phyloP scores from a whole-genome alignment of 2,797 vertebrate genomes.

The Scolopax rusticola region DNA sequence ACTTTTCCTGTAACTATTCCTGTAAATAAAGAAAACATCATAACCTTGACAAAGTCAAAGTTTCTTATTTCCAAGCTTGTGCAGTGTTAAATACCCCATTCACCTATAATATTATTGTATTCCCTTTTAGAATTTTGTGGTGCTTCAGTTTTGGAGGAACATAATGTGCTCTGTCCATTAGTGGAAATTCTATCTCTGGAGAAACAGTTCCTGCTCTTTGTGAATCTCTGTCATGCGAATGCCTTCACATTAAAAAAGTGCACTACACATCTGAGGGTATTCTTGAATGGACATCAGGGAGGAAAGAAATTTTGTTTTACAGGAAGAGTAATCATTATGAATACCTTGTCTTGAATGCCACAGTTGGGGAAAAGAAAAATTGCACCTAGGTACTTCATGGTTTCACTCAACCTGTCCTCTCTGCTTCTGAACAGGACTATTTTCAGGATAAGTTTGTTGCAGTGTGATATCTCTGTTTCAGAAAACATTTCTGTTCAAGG shows the following conservation, averaged over 20 bases:
- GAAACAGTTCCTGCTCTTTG: background rate
- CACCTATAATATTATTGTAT: background rate
- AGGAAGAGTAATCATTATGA: background rate
- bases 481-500: background rate
- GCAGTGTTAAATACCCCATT: background rate
- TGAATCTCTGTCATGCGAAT: background rate
- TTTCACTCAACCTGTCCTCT: background rate
- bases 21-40: conserved; percentile 35
- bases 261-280: fast-evolving
- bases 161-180: background rate
- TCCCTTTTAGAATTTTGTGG: background rate
- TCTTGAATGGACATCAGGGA: background rate
- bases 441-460: background rate
- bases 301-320: background rate
- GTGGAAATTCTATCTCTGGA: background rate
- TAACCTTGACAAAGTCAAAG: conserved; percentile 36
- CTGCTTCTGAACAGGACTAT: background rate
- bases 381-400: background rate
- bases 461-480: background rate
- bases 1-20: background rate
- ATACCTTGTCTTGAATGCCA: background rate
- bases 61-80: conserved; percentile 29
- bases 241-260: background rate
- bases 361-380: background rate
- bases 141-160: background rate